These are phyloP conservation scores for Chaetogeoica ovagalla DNA, from an alignment of 2,888 invertebrate genomes.

Conservation along the genomic window DNA sequence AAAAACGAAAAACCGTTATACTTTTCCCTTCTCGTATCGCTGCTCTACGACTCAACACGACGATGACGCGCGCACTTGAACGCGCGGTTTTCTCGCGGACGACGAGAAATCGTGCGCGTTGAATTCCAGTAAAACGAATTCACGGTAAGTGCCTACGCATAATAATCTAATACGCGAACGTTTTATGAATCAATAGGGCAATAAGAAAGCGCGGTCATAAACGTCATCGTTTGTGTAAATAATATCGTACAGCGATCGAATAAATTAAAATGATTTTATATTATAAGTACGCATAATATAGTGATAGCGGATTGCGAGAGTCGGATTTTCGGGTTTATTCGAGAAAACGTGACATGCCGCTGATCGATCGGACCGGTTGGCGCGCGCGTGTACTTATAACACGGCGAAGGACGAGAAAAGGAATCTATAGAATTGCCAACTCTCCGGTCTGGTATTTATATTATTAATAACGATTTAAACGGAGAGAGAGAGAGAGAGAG, in stretches of 20 bases:
- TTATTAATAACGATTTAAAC: slow-evolving; percentile 18
- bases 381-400: neutral
- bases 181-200: slow-evolving; percentile 6
- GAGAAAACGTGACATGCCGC: slow-evolving; percentile 28
- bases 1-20: too few species aligned
- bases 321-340: neutral
- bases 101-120: too few species aligned
- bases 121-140: too few species aligned
- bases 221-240: neutral
- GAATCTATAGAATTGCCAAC: slow-evolving; percentile 20
- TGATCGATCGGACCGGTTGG: slow-evolving; percentile 50
- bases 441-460: slow-evolving; percentile 16
- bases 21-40: too few species aligned
- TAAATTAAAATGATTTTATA: too few species aligned
- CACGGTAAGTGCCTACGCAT: neutral
- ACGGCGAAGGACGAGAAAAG: slow-evolving; percentile 24
- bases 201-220: neutral
- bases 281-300: too few species aligned
- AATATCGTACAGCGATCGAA: neutral
- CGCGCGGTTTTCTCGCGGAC: too few species aligned
- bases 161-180: neutral
- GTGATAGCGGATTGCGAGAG: neutral
- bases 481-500: neutral
- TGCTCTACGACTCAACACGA: too few species aligned
- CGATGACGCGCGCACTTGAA: too few species aligned